Evolutionary conservation across 2,888 invertebrate genomes (phyloP).

Genomic region (Pelosia muscerda): DNA sequence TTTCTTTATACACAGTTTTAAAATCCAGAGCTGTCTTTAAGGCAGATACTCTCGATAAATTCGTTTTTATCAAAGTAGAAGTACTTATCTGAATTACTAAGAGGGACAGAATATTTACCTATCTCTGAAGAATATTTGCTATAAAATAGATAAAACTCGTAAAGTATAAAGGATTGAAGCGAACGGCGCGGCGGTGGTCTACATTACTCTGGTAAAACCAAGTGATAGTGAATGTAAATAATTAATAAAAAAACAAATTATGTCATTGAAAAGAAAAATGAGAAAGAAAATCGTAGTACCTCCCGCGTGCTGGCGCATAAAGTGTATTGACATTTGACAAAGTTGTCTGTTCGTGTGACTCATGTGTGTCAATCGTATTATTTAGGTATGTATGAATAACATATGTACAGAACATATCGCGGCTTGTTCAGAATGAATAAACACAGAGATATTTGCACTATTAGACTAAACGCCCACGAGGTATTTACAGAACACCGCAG

Average conservation of each 20-base stretch:
- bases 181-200: too few species aligned
- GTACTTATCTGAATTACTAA: too few species aligned
- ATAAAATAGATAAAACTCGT: neutral
- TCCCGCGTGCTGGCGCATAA: constrained; percentile 27
- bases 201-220: too few species aligned
- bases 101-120: neutral
- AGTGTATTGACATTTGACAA: constrained; percentile 49
- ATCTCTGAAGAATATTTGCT: neutral
- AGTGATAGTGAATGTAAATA: too few species aligned
- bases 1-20: too few species aligned
- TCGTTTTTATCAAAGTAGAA: neutral
- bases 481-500: neutral
- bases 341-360: constrained; percentile 33
- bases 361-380: constrained; percentile 43
- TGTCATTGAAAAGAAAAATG: neutral
- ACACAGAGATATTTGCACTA: constrained; percentile 7
- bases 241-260: neutral
- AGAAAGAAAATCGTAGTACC: constrained; percentile 23
- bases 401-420: constrained; percentile 22
- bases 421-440: constrained; percentile 16
- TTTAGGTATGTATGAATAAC: constrained; percentile 18
- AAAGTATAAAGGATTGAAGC: too few species aligned
- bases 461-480: constrained; percentile 6
- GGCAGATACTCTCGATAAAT: neutral
- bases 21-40: neutral